phyloP scores from a whole-genome alignment of 2,113 vertebrate species.

The Apteryx owenii region DNA sequence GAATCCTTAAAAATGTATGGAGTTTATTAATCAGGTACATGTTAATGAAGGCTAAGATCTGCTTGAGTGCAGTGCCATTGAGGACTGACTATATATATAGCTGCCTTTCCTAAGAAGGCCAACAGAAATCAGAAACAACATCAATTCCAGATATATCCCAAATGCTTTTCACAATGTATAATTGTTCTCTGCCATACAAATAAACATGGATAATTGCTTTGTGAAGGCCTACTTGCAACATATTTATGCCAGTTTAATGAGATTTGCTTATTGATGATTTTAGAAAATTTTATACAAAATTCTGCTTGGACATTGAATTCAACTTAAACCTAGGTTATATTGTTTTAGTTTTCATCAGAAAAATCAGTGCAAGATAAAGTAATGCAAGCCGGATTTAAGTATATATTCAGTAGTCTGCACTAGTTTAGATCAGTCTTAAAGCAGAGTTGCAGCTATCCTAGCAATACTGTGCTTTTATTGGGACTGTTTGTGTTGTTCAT shows the following conservation, averaged over 20 bases:
- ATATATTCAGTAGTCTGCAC: not conserved
- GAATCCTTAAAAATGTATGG: not conserved
- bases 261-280: not conserved
- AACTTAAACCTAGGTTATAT: not conserved
- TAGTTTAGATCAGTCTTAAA: not conserved
- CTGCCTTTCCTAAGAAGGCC: not conserved
- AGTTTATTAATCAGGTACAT: not conserved
- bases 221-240: not conserved
- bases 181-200: not conserved
- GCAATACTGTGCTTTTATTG: not conserved
- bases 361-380: not conserved
- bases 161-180: not conserved
- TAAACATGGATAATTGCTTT: not conserved
- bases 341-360: not conserved
- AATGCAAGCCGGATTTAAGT: not conserved
- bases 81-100: not conserved
- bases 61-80: not conserved
- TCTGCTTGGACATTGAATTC: not conserved
- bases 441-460: not conserved
- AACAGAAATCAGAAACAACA: not conserved
- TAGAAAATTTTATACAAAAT: not conserved
- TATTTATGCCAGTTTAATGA: not conserved
- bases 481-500: fast-evolving
- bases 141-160: not conserved
- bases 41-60: not conserved